Conservation (phyloP, 2,113 vertebrate species). For the Hemibagrus wyckioides region DNA sequence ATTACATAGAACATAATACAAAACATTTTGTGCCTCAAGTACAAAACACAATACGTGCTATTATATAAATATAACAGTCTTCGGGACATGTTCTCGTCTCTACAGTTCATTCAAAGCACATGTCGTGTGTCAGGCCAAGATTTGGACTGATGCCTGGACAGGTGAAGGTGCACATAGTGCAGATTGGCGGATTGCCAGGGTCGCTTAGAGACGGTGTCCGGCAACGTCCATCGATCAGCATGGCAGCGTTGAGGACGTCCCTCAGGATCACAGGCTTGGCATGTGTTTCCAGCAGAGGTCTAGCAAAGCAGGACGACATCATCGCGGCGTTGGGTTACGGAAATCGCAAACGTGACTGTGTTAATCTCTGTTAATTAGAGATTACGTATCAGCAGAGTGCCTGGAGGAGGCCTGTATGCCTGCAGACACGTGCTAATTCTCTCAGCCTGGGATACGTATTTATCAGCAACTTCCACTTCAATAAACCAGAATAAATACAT, state of each 20-base stretch:
- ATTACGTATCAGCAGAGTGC: neutral
- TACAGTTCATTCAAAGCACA: constrained; percentile 12
- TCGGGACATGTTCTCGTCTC: neutral
- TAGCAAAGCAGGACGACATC: neutral
- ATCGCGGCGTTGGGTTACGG: neutral
- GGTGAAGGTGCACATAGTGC: constrained; percentile 13
- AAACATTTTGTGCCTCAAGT: neutral
- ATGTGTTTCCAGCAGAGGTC: neutral
- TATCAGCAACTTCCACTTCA: neutral
- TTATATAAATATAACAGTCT: neutral
- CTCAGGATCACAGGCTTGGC: neutral
- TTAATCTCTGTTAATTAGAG: constrained; percentile 14
- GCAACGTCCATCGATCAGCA: constrained; percentile 2
- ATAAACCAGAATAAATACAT: neutral
- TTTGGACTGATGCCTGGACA: constrained; percentile 16
- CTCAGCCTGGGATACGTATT: neutral
- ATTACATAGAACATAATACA: neutral
- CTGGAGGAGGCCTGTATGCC: neutral
- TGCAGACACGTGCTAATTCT: neutral
- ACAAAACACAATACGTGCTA: neutral
- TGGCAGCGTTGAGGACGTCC: neutral
- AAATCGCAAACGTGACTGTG: neutral
- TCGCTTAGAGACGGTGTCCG: neutral
- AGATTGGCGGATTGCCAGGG: constrained; percentile 35
- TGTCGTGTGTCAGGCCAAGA: neutral